Evolutionary conservation across 1,140 invertebrate species (phyloP).

Genomic region (Galleria mellonella): DNA sequence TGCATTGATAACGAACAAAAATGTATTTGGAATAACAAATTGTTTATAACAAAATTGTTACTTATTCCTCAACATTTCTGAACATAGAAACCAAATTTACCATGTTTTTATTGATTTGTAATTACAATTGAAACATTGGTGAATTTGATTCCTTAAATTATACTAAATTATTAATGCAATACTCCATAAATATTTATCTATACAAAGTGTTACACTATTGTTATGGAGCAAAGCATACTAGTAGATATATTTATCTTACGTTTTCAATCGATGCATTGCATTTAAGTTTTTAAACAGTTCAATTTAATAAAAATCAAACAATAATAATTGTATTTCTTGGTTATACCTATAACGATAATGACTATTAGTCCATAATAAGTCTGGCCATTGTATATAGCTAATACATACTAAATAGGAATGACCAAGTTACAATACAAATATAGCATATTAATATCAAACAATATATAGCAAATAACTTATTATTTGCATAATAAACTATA

Average conservation of each 20-base stretch:
- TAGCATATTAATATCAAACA: too few species aligned
- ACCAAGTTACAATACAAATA: slow-evolving; percentile 4
- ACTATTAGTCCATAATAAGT: slow-evolving; percentile 38
- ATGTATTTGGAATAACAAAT: slow-evolving; percentile 14
- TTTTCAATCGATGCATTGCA: slow-evolving; percentile 68
- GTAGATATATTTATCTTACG: slow-evolving; percentile 71
- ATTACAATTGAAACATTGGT: slow-evolving; percentile 16
- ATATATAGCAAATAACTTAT: too few species aligned
- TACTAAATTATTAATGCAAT: slow-evolving; percentile 28
- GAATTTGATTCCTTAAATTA: slow-evolving; percentile 36
- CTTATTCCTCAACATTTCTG: slow-evolving; percentile 13
- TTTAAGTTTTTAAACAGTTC: slow-evolving; percentile 64
- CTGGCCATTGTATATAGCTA: slow-evolving; percentile 39
- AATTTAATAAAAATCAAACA: slow-evolving; percentile 72
- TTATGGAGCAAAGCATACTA: slow-evolving; percentile 40
- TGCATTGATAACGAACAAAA: slow-evolving; percentile 14
- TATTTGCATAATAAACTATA: not conserved
- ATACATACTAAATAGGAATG: slow-evolving; percentile 12
- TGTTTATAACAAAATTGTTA: too few species aligned
- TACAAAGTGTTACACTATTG: slow-evolving; percentile 18
- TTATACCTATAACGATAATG: slow-evolving; percentile 43
- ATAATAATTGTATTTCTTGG: slow-evolving; percentile 42
- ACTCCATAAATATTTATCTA: slow-evolving; percentile 40
- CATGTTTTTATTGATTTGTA: slow-evolving; percentile 11
- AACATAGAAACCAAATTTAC: slow-evolving; percentile 32